phyloP scores from a whole-genome alignment of 2,113 vertebrate genomes.

The Eidolon helvum region DNA sequence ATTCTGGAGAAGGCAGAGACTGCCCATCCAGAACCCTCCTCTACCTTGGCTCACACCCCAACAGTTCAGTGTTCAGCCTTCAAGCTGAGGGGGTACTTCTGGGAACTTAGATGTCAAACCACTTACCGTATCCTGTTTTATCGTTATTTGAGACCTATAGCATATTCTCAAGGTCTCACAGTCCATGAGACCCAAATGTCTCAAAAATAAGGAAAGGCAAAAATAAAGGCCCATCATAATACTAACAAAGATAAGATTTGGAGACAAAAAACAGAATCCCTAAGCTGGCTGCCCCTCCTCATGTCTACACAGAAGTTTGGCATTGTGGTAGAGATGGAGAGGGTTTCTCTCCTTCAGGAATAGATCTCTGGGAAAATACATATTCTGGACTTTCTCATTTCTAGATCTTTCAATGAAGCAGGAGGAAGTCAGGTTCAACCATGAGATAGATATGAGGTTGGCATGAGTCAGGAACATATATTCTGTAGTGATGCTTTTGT shows the following conservation, averaged over 20 bases:
- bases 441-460: neutral
- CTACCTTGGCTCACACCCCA: neutral
- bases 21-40: neutral
- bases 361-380: conserved; percentile 5
- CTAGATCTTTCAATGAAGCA: conserved; percentile 8
- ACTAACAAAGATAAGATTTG: neutral
- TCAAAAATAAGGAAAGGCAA: neutral
- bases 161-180: neutral
- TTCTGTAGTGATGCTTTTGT: neutral
- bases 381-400: neutral
- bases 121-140: neutral
- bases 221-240: neutral
- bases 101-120: neutral
- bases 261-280: neutral
- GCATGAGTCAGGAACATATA: neutral
- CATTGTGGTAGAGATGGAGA: neutral
- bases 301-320: neutral
- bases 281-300: neutral
- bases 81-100: neutral
- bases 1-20: neutral
- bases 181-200: neutral
- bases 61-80: neutral
- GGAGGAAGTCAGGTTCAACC: neutral
- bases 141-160: neutral
- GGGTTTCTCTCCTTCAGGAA: neutral